Evolutionary conservation across 2,797 vertebrate genomes (phyloP), one percentile per base, ranked within the genome.

Genomic region (Crenuchus spilurus): DNA sequence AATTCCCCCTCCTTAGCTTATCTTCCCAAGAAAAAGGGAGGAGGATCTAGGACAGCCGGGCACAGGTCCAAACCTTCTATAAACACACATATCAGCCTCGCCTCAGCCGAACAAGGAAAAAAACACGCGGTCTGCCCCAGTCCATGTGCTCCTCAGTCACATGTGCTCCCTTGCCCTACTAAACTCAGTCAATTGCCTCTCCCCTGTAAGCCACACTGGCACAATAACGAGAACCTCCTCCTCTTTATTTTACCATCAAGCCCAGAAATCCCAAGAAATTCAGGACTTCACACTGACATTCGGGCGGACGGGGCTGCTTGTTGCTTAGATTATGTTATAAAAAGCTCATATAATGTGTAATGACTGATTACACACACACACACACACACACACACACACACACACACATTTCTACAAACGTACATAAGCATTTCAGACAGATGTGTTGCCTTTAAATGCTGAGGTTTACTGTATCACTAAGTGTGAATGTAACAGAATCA

Each of bases 61-160:
- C 78, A 76, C 87, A 80, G 85, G 78, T 80, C 69, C 65, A 66
- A 76, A 63, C 78, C 80, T 81, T 83, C 77, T 87, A 86, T 62
- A 72, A 87, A 85, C 85, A 84, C 82, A 66, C 80, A 65, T 83
- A 81, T 87, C 82, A 75, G 61, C 54, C 30, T 57, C 54, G 54
- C 42, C 44, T 69, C 46, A 71, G 41, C 65, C 69, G 48, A 76
- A 83, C 46, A 75, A 70, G 75, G 75, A 70, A 49, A 20, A 11
- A 69, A 54, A 42, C 80, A 77, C 72, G 74, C 52, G 0, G 18
- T 82, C 82, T 84, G 85, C 84, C 86, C 84, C 75, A 74, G 84
- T 85, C 80, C 88, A 91, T 90, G 90, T 91, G 90, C 81, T 87
- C 82, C 72, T 37, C 76, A 86, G 87, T 92, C 90, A 91, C 91